Base-by-base conservation (phyloP, 2,797 vertebrate species). In the Sebastes paucispinis region DNA sequence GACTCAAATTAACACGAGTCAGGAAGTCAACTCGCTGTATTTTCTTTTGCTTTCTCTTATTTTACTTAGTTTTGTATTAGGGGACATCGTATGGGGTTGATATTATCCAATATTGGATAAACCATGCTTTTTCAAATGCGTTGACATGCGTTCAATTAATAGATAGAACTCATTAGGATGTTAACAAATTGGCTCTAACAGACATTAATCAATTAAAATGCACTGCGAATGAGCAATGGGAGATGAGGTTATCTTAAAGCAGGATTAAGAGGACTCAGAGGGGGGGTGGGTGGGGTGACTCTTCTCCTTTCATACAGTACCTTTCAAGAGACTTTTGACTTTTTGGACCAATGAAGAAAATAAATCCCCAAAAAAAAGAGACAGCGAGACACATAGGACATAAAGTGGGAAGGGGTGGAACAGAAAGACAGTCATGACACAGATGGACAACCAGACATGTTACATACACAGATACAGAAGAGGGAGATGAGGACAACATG, bases 311-410 rank as follows among this genome's bases (percentile, higher is more conserved):
- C 95, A 94, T 96, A 66, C 63, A 66, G 36, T 66, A 95, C 95
- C 95, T 96, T 96, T 95, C 91, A 87, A 94, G 93, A 95, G 94
- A 96, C 92, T 95, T 96, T 90, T 43, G 94, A 96, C 92, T 95
- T 96, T 90, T 43, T 90, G 91, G 92, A 90, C 91, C 91, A 94
- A 93, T 93, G 88, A 91, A 90, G 80, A 88, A 89, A 84, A 84
- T 63, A 83, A 88, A 90, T 79, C 84, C 66, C 73, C 70, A 25
- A 87, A 76, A 75, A 76, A 87, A 85, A 81, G 82, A 87, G 84
- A 87, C 63, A 87, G 83, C 95, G 2, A 88, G 89, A 94, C 82
- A 87, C 83, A 39, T 14, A 39, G 13, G 88, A 91, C 89, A 94
- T 85, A 93, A 91, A 93, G 91, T 87, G 92, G 90, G 89, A 86